A percentile compares a stretch with the other conserved stretches of the same genome.
These are phyloP conservation scores for Pogonognathellus flavescens DNA, from an alignment of 1,140 invertebrate species.

Conservation along the genomic window DNA sequence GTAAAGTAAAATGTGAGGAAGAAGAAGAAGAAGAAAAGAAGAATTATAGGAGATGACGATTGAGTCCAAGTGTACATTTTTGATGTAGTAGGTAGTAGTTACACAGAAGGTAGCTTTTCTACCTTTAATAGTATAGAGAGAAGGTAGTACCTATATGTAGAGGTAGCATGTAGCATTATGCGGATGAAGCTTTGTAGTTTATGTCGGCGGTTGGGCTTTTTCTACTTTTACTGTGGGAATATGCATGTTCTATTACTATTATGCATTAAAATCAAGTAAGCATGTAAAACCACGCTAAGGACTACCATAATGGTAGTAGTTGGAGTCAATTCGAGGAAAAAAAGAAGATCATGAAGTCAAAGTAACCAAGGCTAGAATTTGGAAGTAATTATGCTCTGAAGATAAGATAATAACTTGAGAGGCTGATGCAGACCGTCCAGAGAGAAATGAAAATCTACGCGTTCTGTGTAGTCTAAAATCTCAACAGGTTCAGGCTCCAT, in stretches of 20 bases:
- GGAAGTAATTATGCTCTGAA: conserved; percentile 57
- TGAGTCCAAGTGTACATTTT: too few species aligned
- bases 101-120: too few species aligned
- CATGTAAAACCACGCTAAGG: conserved; percentile 8
- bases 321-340: conserved; percentile 17
- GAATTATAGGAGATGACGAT: not conserved
- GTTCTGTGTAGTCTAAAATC: too few species aligned
- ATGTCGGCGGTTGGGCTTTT: conserved; percentile 4
- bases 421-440: not conserved
- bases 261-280: conserved; percentile 37
- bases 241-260: conserved; percentile 37
- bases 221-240: conserved; percentile 32
- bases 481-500: too few species aligned
- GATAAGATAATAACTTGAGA: conserved; percentile 51
- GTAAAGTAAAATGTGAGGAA: not conserved
- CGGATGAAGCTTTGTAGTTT: conserved; percentile 16
- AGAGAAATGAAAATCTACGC: not conserved
- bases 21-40: not conserved
- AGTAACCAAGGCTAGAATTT: conserved; percentile 55
- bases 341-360: conserved; percentile 49
- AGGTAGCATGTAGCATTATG: not conserved
- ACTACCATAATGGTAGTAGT: conserved; percentile 7
- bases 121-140: not conserved
- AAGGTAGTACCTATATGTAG: not conserved
- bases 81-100: too few species aligned